Percentiles rank a stretch among this genome's conserved stretches.
Conservation (phyloP, 1,140 invertebrate genomes). For the Carcinoscorpius rotundicauda region DNA sequence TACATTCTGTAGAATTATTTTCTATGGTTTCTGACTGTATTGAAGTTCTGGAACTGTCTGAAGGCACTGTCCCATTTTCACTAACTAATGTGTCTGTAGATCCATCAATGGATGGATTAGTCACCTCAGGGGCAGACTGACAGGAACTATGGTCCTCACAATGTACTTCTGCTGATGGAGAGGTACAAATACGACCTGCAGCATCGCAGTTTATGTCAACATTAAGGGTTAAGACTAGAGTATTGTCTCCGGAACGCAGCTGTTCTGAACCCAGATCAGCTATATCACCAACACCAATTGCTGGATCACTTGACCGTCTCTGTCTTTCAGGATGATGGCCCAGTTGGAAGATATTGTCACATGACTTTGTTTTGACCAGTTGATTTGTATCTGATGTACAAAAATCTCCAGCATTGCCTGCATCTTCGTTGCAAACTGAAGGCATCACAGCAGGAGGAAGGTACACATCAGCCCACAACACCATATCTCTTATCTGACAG, state of each 20-base stretch:
- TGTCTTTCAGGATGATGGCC: constrained; percentile 47
- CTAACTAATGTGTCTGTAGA: constrained; percentile 39
- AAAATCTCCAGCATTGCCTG: too few relatives aligned
- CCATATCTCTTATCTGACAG: constrained; percentile 64
- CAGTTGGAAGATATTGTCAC: constrained; percentile 57
- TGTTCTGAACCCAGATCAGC: too few relatives aligned
- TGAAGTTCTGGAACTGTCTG: neutral
- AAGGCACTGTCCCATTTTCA: constrained; percentile 24
- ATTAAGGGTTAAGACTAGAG: too few relatives aligned
- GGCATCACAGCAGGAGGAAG: constrained; percentile 31
- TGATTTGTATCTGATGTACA: constrained; percentile 12
- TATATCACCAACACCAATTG: constrained; percentile 34
- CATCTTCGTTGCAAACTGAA: constrained; percentile 33
- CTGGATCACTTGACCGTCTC: constrained; percentile 66
- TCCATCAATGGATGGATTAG: constrained; percentile 31
- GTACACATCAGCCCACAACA: constrained; percentile 75
- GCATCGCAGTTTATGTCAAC: too few relatives aligned
- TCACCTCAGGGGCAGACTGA: neutral
- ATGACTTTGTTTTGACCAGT: constrained; percentile 39
- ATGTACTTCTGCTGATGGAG: too few relatives aligned
- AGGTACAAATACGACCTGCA: too few relatives aligned
- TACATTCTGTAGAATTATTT: neutral
- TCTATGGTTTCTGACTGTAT: too few relatives aligned
- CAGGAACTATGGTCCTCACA: too few relatives aligned
- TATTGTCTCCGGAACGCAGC: too few relatives aligned